These are phyloP conservation scores for Diploscapter pachys DNA, from an alignment of 1,140 invertebrate species.

Conservation along the genomic window DNA sequence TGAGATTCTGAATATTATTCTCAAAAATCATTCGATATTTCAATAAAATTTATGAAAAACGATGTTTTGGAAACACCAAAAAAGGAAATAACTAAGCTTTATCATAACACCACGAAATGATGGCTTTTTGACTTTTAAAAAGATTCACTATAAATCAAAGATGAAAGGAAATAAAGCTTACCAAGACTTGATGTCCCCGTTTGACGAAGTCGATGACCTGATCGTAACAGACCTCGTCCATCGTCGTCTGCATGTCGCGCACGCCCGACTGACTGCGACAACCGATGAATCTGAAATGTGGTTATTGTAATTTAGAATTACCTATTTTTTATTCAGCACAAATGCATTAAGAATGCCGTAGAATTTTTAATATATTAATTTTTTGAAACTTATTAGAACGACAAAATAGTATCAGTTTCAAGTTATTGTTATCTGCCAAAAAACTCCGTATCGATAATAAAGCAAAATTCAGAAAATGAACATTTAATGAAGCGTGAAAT, in stretches of 20 bases:
- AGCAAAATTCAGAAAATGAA: no score
- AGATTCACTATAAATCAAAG: not conserved
- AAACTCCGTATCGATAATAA: no score
- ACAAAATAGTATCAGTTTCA: no score
- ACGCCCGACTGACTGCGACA: slow-evolving; percentile 74
- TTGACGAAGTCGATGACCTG: slow-evolving; percentile 81
- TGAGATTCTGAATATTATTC: no score
- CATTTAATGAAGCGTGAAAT: no score
- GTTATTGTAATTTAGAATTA: not conserved
- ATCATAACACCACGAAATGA: no score
- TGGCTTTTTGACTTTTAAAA: no score
- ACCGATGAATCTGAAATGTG: slow-evolving; percentile 74
- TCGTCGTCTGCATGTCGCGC: slow-evolving; percentile 75
- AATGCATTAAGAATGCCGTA: no score
- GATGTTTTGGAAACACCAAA: not conserved
- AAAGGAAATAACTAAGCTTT: slow-evolving; percentile 1
- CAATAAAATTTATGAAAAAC: not conserved
- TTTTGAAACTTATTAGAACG: no score
- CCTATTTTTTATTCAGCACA: no score
- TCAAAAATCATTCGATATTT: not conserved
- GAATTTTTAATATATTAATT: no score
- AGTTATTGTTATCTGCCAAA: no score
- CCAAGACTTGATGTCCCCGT: slow-evolving; percentile 77
- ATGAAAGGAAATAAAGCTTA: not conserved
- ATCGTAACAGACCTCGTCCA: slow-evolving; percentile 90